phyloP scores from a whole-genome alignment of 2,888 invertebrate genomes.

The Torymus tubicola region DNA sequence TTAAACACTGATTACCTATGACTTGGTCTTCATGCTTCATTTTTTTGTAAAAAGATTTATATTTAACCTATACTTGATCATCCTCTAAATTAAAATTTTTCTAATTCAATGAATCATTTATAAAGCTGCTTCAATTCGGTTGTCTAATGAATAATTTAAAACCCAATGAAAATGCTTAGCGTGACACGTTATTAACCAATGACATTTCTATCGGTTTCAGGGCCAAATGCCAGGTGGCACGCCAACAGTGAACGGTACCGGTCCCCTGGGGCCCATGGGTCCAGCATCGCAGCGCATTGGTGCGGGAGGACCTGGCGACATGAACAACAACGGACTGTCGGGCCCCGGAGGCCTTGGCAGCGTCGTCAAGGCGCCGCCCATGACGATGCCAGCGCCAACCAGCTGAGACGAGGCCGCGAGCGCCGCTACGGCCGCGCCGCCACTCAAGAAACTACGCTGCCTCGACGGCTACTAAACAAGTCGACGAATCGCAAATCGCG shows the following conservation, averaged over 20 bases:
- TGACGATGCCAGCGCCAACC: slow-evolving; percentile 75
- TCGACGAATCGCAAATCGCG: neutral
- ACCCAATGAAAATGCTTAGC: neutral
- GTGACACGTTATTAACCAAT: neutral
- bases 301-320: slow-evolving; percentile 73
- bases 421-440: slow-evolving; percentile 67
- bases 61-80: too few relatives aligned
- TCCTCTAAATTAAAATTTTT: too few relatives aligned
- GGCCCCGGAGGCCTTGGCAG: slow-evolving; percentile 73
- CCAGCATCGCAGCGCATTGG: slow-evolving; percentile 48
- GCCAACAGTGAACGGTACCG: slow-evolving; percentile 72
- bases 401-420: slow-evolving; percentile 75
- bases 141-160: too few relatives aligned
- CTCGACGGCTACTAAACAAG: slow-evolving; percentile 72
- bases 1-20: too few relatives aligned
- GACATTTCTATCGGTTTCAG: slow-evolving; percentile 60
- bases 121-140: too few relatives aligned
- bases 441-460: slow-evolving; percentile 74
- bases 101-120: too few relatives aligned
- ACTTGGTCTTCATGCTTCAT: too few relatives aligned
- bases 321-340: slow-evolving; percentile 75
- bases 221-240: slow-evolving; percentile 73
- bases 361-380: slow-evolving; percentile 73
- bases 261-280: slow-evolving; percentile 63
- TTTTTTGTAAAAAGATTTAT: too few relatives aligned